These are phyloP conservation scores for Spheniscus humboldti DNA, from an alignment of 2,797 vertebrate genomes.

Conservation along the genomic window DNA sequence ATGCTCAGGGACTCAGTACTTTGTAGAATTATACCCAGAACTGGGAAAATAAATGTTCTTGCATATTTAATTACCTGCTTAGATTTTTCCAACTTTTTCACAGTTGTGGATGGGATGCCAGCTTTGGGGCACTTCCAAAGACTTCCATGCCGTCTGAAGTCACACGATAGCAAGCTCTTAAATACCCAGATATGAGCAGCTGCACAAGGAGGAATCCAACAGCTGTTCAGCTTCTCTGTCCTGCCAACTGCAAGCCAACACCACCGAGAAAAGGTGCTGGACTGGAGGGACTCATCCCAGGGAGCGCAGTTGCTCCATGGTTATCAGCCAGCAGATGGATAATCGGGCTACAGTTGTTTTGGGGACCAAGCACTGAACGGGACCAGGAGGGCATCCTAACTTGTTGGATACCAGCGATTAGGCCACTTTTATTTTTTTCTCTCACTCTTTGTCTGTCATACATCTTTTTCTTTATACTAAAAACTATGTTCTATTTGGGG, in stretches of 20 bases:
- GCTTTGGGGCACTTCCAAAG: slow-evolving; percentile 11
- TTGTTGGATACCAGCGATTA: neutral
- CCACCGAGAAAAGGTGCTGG: neutral
- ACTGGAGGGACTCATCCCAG: neutral
- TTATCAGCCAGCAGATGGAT: accelerated
- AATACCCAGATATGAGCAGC: slow-evolving; percentile 20
- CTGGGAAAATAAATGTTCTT: neutral
- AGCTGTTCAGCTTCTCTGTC: slow-evolving; percentile 22
- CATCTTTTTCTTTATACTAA: neutral
- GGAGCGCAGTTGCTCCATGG: neutral
- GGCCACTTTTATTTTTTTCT: neutral
- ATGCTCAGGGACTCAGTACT: neutral
- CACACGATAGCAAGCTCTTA: neutral
- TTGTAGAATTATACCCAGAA: neutral
- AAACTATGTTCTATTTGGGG: neutral
- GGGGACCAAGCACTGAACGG: neutral
- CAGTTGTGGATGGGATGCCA: neutral
- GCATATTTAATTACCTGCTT: neutral
- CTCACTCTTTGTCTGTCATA: neutral
- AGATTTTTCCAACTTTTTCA: neutral
- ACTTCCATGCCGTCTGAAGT: neutral
- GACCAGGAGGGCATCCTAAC: neutral
- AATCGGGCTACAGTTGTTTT: neutral
- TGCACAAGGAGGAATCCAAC: slow-evolving; percentile 27
- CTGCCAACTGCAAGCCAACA: slow-evolving; percentile 2